These are phyloP conservation scores for Bovichtus diacanthus DNA, from an alignment of 2,797 vertebrate genomes.

Conservation along the genomic window DNA sequence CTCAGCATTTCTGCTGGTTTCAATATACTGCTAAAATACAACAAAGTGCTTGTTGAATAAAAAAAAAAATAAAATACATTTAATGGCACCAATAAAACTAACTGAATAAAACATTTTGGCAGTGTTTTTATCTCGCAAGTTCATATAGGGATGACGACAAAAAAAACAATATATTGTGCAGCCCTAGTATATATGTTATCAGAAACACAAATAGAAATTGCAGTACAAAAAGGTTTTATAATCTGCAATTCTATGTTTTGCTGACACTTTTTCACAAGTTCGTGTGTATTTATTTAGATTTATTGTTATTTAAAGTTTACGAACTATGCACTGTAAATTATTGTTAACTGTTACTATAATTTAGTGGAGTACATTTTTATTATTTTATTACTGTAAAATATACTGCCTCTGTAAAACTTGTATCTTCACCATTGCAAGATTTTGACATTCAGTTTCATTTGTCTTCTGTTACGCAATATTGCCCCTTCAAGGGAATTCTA, in stretches of 20 bases:
- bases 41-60: too few species aligned
- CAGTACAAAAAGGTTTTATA: not conserved
- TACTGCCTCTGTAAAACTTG: not conserved
- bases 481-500: constrained; percentile 20
- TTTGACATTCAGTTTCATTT: constrained; percentile 16
- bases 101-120: too few species aligned
- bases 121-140: too few species aligned
- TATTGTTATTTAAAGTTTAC: not conserved
- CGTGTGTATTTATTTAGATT: not conserved
- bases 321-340: not conserved
- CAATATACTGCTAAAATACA: too few species aligned
- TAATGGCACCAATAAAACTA: too few species aligned
- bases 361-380: too few species aligned
- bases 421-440: not conserved
- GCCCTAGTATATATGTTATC: too few species aligned
- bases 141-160: too few species aligned
- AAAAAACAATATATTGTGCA: too few species aligned
- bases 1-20: too few species aligned
- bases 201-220: not conserved
- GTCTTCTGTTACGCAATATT: constrained; percentile 37
- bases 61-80: too few species aligned
- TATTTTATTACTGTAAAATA: too few species aligned
- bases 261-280: not conserved
- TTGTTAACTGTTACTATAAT: not conserved
- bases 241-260: not conserved